Evolutionary conservation across 2,888 invertebrate species (phyloP), one percentile per base, ranked within the genome.

Genomic region (Glaucopsyche alexis): DNA sequence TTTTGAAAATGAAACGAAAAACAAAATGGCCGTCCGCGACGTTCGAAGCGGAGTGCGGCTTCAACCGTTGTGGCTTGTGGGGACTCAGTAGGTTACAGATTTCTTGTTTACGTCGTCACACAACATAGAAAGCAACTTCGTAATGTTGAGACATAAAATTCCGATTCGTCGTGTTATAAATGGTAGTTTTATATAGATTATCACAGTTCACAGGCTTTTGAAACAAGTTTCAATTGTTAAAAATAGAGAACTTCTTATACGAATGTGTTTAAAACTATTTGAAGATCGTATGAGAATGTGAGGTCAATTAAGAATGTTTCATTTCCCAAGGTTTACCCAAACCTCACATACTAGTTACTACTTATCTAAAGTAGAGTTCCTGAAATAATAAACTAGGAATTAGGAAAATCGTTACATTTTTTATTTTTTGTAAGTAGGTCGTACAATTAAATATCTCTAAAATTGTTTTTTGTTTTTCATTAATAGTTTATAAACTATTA

Each of bases 41-140:
- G 91, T 90, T 83, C 87, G 84, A 73, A 76, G 75, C 85, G 86
- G 84, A 78, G 87, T 79, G 89, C 89, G 91, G 91, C 89, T 85
- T 82, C 82, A 29, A 60, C 29, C 60, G 60, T 60, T 60, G 60
- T 60, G 60, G 29, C 60, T 60, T 11, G 60, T 60, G 47, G 47
- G 42, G 42, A 19, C 50, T 72, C 89, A 78, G 79, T 79, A 66
- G 75, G 72, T 76, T 72, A 72, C 50, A 73, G 75, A 60, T 60
- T 60, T 60, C 60, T 60, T 60, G 60, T 60, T 60, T 60, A 60
- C 60, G 55, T 19, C 55, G 29, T 29, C 60, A 16, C 29, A 4
- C 16, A 13, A 60, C 60, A 29, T 60, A 60, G 60, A 60, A 60
- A 60, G 60, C 60, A 60, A 60, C 60, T 4, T 60, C 60, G 60